These are phyloP conservation scores for Whitmania pigra DNA, from an alignment of 1,140 invertebrate genomes.

Conservation along the genomic window DNA sequence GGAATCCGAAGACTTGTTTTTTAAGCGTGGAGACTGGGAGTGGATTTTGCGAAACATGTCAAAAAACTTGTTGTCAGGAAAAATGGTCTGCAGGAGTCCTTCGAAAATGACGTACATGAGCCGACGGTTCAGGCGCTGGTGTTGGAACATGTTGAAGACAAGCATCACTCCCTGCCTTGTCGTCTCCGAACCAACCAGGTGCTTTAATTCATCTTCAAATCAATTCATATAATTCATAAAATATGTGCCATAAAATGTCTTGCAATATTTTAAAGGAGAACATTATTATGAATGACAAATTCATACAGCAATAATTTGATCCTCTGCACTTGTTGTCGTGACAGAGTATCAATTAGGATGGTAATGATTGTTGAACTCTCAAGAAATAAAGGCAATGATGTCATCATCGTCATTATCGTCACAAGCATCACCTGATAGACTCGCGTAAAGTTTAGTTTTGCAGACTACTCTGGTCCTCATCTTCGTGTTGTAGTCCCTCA, in stretches of 20 bases:
- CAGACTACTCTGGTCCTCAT: constrained; percentile 69
- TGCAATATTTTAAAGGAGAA: background rate
- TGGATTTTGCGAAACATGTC: constrained; percentile 55
- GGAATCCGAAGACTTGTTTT: constrained; percentile 7
- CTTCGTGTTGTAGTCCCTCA: constrained; percentile 58
- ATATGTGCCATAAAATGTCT: too few relatives aligned
- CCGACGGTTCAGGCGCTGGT: constrained; percentile 67
- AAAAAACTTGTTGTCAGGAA: constrained; percentile 58
- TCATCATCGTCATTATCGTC: background rate
- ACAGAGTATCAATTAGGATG: too few relatives aligned
- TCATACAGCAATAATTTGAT: background rate
- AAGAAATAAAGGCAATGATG: too few relatives aligned
- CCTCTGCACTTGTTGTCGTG: too few relatives aligned
- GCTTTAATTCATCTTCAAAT: constrained; percentile 66
- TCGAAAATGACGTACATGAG: constrained; percentile 76
- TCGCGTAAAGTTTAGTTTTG: constrained; percentile 67
- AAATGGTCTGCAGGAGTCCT: constrained; percentile 60
- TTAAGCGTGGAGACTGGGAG: constrained; percentile 42
- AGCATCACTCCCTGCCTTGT: constrained; percentile 70
- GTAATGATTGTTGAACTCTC: too few relatives aligned
- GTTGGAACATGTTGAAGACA: constrained; percentile 74
- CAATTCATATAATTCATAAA: too few relatives aligned
- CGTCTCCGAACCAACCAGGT: constrained; percentile 79
- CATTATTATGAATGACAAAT: background rate
- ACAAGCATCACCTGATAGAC: constrained; percentile 53